These are phyloP conservation scores for Invenusta paracnida DNA, from an alignment of 2,888 invertebrate species.

Conservation along the genomic window DNA sequence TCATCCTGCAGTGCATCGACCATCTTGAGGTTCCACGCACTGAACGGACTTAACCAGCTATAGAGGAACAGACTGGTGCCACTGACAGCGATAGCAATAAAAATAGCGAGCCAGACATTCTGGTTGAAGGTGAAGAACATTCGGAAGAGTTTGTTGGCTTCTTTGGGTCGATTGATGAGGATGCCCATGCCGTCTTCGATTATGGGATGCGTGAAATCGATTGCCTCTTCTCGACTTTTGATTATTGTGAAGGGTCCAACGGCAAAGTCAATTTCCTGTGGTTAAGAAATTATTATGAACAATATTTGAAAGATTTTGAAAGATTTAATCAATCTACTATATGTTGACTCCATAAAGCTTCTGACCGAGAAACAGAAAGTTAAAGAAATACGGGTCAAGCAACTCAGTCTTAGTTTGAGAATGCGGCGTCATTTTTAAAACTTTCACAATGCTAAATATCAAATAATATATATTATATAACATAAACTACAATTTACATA, in stretches of 20 bases:
- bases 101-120: constrained; percentile 49
- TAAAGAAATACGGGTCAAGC: no score
- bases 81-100: constrained; percentile 46
- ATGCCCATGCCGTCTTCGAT: constrained; percentile 51
- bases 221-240: constrained; percentile 45
- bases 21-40: constrained; percentile 43
- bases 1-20: background rate
- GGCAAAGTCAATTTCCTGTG: constrained; percentile 49
- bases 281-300: background rate
- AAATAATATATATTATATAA: no score
- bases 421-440: no score
- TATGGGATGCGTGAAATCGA: constrained; percentile 48
- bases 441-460: no score
- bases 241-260: constrained; percentile 49
- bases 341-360: no score
- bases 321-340: no score
- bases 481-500: no score
- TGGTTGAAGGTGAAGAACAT: constrained; percentile 47
- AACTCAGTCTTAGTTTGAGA: no score
- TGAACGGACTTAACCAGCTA: constrained; percentile 46
- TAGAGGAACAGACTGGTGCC: constrained; percentile 47
- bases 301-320: background rate
- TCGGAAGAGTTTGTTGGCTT: constrained; percentile 48
- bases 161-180: constrained; percentile 48
- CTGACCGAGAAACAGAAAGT: no score